Base-by-base conservation (phyloP, 2,113 vertebrate species). In the Suricata suricatta region DNA sequence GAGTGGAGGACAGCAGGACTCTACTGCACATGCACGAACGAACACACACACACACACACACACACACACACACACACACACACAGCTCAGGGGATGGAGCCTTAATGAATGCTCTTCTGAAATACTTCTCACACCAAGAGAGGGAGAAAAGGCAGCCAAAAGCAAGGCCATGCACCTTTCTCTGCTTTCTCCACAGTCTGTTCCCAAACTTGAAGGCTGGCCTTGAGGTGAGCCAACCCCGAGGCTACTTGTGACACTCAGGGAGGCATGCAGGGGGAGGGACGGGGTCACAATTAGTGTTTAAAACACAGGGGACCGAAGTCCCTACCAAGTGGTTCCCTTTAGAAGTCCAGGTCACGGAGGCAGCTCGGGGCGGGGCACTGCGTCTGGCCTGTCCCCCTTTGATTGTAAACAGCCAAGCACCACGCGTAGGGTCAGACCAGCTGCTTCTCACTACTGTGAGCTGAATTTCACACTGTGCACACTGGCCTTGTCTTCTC, bases 281-380 rank as follows among this genome's bases (percentile, higher is more conserved):
- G 8, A 31, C 3, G 4, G 23, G 69, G 88, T 50, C 66, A 81
- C 38, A 27, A 69, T 77, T 96, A 96, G 95, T 93, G 97, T 95
- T 97, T 54, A 80, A 72, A 72, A 90, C 44, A 79, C 52, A 86
- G 29, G 95, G 57, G 52, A 80, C 52, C 2, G 0, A 84, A 79
- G 81, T 64, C 88, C 76, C 89, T 68, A 29, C 16, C 47, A 93
- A 92, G 89, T 38, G 96, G 71, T 54, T 89, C 79, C 72, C 68
- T 44, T 64, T 76, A 50, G 38, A 91, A 69, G 85, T 76, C 38
- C 50, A 86, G 76, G 76, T 31, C 35, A 6, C 6, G 8, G 54
- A 54, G 87, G 90, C 90, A 84, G 83, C 38, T 3, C 6, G 19
- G 64, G 82, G 57, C 0, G 0, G 25, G 35, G 54, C 19, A 3